These are phyloP conservation scores for Phalangium opilio DNA, from an alignment of 2,888 invertebrate species.

Conservation along the genomic window DNA sequence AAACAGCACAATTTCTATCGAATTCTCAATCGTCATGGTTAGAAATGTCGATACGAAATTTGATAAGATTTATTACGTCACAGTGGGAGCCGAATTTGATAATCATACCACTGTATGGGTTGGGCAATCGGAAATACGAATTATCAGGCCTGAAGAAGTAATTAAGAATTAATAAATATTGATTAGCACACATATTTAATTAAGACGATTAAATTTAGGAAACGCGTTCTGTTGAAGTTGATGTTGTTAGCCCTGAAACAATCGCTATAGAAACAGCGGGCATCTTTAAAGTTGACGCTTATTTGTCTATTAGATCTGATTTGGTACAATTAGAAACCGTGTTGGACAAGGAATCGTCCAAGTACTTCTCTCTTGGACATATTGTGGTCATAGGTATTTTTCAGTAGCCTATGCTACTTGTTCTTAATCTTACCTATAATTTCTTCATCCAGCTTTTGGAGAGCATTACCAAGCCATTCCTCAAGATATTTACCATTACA, in stretches of 20 bases:
- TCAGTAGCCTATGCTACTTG: neutral
- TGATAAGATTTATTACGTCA: slow-evolving; percentile 17
- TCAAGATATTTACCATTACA: slow-evolving; percentile 18
- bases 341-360: slow-evolving; percentile 12
- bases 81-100: slow-evolving; percentile 20
- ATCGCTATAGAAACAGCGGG: slow-evolving; percentile 19
- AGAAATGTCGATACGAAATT: slow-evolving; percentile 12
- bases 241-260: slow-evolving; percentile 11
- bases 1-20: slow-evolving; percentile 13
- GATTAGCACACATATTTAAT: no score
- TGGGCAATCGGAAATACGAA: slow-evolving; percentile 19
- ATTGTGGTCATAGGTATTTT: slow-evolving; percentile 19
- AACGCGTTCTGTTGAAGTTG: slow-evolving; percentile 10
- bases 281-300: slow-evolving; percentile 14
- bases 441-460: slow-evolving; percentile 16
- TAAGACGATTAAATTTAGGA: no score
- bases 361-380: slow-evolving; percentile 18
- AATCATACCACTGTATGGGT: slow-evolving; percentile 20
- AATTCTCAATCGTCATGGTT: slow-evolving; percentile 18
- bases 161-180: neutral
- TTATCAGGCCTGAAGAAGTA: neutral
- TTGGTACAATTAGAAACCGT: slow-evolving; percentile 14
- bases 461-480: slow-evolving; percentile 17
- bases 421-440: neutral
- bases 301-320: slow-evolving; percentile 17